phyloP scores from a whole-genome alignment of 1,140 invertebrate genomes.

The Zaprionus gabonicus region DNA sequence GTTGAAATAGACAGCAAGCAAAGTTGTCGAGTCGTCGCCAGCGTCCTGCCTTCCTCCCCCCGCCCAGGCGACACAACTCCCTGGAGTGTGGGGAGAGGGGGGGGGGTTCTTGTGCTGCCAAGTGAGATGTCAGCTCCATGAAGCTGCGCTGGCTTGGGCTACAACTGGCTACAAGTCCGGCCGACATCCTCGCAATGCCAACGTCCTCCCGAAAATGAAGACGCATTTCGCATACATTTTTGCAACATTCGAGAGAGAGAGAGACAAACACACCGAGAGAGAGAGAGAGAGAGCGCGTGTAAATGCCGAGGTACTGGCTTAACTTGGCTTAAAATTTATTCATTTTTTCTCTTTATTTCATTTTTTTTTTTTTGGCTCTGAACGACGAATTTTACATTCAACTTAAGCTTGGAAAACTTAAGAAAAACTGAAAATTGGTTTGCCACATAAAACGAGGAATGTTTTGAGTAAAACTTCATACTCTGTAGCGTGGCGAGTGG shows the following conservation, averaged over 20 bases:
- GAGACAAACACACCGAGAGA: not conserved
- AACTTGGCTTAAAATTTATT: slow-evolving; percentile 50
- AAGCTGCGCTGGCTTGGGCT: not conserved
- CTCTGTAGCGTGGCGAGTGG: not conserved
- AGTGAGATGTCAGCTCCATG: slow-evolving; percentile 63
- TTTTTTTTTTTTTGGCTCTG: not conserved
- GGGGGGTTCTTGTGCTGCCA: slow-evolving; percentile 24
- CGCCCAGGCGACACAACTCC: not conserved
- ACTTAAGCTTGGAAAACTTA: slow-evolving; percentile 40
- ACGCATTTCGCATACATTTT: slow-evolving; percentile 72
- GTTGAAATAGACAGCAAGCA: slow-evolving; percentile 75
- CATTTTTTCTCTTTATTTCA: slow-evolving; percentile 10
- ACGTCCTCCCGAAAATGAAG: slow-evolving; percentile 21
- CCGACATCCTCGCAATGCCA: slow-evolving; percentile 21
- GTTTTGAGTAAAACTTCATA: slow-evolving; percentile 9
- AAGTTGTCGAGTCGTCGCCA: slow-evolving; percentile 44
- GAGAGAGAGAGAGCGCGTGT: not conserved
- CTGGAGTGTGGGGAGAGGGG: too few species aligned
- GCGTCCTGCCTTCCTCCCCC: not conserved
- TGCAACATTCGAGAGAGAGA: slow-evolving; percentile 49
- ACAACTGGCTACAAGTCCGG: slow-evolving; percentile 17
- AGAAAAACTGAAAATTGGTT: slow-evolving; percentile 35
- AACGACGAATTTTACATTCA: slow-evolving; percentile 36
- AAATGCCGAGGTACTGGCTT: slow-evolving; percentile 42
- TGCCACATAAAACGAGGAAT: slow-evolving; percentile 27